phyloP scores from a whole-genome alignment of 2,113 vertebrate species.

The Albula goreensis region DNA sequence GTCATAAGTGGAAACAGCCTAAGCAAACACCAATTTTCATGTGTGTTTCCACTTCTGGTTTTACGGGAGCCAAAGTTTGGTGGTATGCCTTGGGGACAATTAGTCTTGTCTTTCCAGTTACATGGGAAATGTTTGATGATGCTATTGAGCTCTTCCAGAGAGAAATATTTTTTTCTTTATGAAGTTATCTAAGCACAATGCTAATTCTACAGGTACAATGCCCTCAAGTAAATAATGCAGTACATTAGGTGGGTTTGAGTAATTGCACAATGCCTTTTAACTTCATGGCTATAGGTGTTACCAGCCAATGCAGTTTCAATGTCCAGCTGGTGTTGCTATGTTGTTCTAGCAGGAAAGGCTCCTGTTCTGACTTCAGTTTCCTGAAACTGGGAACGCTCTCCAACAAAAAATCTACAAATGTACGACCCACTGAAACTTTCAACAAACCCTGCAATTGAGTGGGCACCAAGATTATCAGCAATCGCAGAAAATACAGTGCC shows the following conservation, averaged over 20 bases:
- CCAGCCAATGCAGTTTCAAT: constrained; percentile 30
- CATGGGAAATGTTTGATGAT: constrained; percentile 19
- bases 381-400: constrained; percentile 37
- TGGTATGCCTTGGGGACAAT: constrained; percentile 32
- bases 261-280: constrained; percentile 38
- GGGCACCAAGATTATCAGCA: constrained; percentile 43
- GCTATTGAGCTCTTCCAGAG: constrained; percentile 23
- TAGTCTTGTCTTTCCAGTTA: constrained; percentile 27
- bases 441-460: constrained; percentile 40
- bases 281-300: constrained; percentile 21
- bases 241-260: constrained; percentile 31
- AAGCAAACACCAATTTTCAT: constrained; percentile 28
- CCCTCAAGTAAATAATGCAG: constrained; percentile 39
- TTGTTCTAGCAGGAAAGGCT: constrained; percentile 30
- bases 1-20: constrained; percentile 38
- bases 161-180: constrained; percentile 42
- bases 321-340: constrained; percentile 18
- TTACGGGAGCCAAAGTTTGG: constrained; percentile 24
- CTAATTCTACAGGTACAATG: constrained; percentile 30
- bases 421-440: constrained; percentile 42
- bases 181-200: constrained; percentile 17
- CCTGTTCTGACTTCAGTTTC: constrained; percentile 37
- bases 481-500: constrained; percentile 41
- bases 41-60: constrained; percentile 32
- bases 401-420: constrained; percentile 41